Percentiles rank a stretch among this genome's conserved stretches.
Conservation (phyloP, 1,140 invertebrate genomes). For the Amphibalanus amphitrite region DNA sequence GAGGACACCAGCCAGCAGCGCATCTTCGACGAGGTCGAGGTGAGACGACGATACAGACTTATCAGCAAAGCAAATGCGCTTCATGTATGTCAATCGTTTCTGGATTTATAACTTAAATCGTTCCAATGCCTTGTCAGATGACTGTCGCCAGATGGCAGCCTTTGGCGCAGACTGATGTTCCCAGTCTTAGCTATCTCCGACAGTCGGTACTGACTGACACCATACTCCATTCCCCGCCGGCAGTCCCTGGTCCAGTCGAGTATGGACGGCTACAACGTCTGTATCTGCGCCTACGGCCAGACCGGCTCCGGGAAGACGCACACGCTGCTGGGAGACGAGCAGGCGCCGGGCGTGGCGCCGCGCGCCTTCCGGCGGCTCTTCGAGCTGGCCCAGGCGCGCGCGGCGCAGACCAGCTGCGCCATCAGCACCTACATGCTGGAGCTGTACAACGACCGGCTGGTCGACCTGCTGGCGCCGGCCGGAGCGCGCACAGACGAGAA, state of each 20-base stretch:
- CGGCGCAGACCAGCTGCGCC: constrained; percentile 47
- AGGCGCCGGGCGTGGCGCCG: constrained; percentile 54
- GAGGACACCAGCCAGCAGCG: constrained; percentile 13
- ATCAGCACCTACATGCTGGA: constrained; percentile 27
- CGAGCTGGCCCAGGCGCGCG: constrained; percentile 39
- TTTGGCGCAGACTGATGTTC: no score
- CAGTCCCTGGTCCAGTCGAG: constrained; percentile 18
- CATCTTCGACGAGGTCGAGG: constrained; percentile 17
- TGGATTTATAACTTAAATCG: no score
- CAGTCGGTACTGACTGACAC: no score
- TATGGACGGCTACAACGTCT: constrained; percentile 63
- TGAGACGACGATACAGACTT: no score
- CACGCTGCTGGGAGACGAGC: constrained; percentile 61
- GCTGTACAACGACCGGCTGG: constrained; percentile 45
- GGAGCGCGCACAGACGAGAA: constrained; percentile 1
- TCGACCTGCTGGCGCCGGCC: constrained; percentile 46
- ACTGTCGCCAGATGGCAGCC: no score
- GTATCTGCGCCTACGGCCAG: constrained; percentile 81
- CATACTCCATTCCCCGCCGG: not conserved
- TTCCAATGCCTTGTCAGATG: no score
- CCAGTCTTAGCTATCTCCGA: no score
- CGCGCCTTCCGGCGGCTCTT: constrained; percentile 69
- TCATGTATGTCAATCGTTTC: no score
- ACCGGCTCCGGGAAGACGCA: constrained; percentile 85
- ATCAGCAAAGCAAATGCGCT: no score